These are phyloP conservation scores for Halcyon smyrnensis DNA, from an alignment of 2,797 vertebrate species.

Conservation along the genomic window DNA sequence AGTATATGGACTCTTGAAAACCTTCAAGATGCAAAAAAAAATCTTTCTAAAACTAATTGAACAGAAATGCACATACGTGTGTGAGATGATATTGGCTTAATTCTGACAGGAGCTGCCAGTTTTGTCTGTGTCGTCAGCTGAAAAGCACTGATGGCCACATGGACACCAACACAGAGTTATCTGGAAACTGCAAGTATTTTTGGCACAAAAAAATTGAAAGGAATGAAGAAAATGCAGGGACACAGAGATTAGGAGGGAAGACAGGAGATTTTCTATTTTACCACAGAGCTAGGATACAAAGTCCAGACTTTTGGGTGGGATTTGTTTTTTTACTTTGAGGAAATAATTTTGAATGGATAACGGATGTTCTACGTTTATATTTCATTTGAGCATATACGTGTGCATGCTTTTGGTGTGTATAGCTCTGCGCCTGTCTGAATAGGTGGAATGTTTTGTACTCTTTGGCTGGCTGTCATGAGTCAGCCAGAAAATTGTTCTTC, in stretches of 20 bases:
- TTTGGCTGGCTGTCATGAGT: not conserved
- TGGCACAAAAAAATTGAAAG: slow-evolving; percentile 1
- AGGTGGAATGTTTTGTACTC: not conserved
- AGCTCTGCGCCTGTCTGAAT: not conserved
- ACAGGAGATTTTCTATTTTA: not conserved
- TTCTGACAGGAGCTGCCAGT: slow-evolving; percentile 46
- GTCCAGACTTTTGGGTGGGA: not conserved
- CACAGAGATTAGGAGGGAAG: not conserved
- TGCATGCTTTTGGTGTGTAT: not conserved
- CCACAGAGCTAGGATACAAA: not conserved
- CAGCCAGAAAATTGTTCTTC: not conserved
- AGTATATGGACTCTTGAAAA: not conserved
- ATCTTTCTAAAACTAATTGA: not conserved
- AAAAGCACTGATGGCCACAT: slow-evolving; percentile 51
- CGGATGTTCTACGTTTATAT: not conserved
- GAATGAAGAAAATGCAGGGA: not conserved
- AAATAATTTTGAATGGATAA: not conserved
- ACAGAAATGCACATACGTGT: slow-evolving; percentile 13
- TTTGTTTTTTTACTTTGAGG: not conserved
- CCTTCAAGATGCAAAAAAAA: not conserved
- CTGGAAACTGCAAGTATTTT: slow-evolving; percentile 28
- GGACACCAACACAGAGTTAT: slow-evolving; percentile 30
- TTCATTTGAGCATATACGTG: not conserved
- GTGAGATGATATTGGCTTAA: slow-evolving; percentile 39
- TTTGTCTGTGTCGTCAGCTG: slow-evolving; percentile 50